These are phyloP conservation scores for Sebastes steindachneri DNA, from an alignment of 2,797 vertebrate genomes.

Conservation along the genomic window DNA sequence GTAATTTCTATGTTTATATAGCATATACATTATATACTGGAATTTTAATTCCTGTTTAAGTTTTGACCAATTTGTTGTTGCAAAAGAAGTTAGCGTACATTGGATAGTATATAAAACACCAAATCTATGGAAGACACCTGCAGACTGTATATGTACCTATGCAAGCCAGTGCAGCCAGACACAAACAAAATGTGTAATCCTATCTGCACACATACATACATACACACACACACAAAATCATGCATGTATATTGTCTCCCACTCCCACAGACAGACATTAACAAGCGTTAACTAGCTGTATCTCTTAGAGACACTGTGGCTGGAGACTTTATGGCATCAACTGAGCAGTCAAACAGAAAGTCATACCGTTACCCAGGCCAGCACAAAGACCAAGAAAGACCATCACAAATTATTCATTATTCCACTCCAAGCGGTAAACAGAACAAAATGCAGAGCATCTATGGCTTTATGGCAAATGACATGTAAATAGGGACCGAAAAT, in stretches of 20 bases:
- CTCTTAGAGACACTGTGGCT: background rate
- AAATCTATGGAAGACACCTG: background rate
- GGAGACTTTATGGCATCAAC: background rate
- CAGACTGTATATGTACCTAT: background rate
- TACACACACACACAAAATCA: background rate
- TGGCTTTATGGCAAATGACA: background rate
- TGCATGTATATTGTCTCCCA: background rate
- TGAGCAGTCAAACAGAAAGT: background rate
- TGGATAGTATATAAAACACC: background rate
- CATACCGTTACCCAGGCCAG: no score
- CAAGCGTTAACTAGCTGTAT: slow-evolving; percentile 1
- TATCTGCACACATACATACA: background rate
- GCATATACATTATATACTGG: no score
- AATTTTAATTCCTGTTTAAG: no score
- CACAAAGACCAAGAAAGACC: no score
- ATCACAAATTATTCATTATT: no score
- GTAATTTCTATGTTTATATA: no score
- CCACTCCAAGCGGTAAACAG: background rate
- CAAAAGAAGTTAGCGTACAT: background rate
- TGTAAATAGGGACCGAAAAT: no score
- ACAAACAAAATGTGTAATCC: background rate
- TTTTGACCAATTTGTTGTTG: no score
- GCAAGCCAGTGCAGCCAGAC: background rate
- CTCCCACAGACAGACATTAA: background rate
- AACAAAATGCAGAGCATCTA: background rate